Evolutionary conservation across 64 coral and sea anemone genomes (phyloP).

Genomic region (Montipora cactus): DNA sequence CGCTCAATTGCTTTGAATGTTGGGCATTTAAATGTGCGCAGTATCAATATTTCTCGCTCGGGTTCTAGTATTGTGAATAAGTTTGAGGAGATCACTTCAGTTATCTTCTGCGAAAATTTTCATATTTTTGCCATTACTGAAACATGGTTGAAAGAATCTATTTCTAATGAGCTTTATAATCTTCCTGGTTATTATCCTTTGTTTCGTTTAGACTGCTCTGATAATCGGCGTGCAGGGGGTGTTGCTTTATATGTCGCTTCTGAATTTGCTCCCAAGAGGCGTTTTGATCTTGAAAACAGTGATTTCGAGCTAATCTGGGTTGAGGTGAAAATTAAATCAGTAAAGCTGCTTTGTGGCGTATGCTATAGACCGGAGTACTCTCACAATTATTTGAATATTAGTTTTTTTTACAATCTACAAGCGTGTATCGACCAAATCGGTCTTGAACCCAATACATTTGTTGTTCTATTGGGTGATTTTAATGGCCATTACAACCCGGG

Average conservation of each 20-base stretch:
- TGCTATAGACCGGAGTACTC: background rate
- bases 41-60: background rate
- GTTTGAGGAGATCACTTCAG: conserved; percentile 52
- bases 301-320: conserved; percentile 62
- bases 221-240: background rate
- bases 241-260: background rate
- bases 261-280: conserved; percentile 17
- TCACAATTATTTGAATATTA: conserved; percentile 5
- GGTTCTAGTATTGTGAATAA: conserved; percentile 13
- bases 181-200: background rate
- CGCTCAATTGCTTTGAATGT: no score
- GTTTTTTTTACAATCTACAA: conserved; percentile 49
- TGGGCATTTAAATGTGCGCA: conserved; percentile 59
- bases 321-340: conserved; percentile 14
- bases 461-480: conserved; percentile 45
- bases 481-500: conserved; percentile 60
- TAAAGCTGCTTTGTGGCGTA: conserved; percentile 30
- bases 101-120: conserved; percentile 1
- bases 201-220: background rate
- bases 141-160: background rate
- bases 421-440: conserved; percentile 38
- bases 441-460: conserved; percentile 23
- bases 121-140: background rate
- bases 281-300: conserved; percentile 14
- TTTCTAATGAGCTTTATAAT: background rate